Conservation (phyloP, 2,888 invertebrate species). For the Ochropleura plecta region DNA sequence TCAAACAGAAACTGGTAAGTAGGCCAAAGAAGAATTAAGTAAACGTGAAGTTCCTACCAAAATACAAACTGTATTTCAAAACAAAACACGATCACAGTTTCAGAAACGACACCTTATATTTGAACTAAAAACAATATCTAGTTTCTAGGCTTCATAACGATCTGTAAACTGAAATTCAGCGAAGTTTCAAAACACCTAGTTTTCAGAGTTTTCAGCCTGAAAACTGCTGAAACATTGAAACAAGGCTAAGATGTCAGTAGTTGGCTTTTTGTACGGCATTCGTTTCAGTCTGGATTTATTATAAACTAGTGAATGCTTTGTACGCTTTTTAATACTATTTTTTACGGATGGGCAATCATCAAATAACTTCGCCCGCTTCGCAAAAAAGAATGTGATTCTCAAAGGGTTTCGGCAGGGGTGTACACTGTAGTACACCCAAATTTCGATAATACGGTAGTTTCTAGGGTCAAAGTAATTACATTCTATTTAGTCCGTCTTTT, state of each 20-base stretch:
- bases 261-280: constrained; percentile 40
- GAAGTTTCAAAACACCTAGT: constrained; percentile 43
- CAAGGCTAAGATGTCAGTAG: constrained; percentile 44
- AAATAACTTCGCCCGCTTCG: no score
- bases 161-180: constrained; percentile 54
- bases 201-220: constrained; percentile 45
- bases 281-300: constrained; percentile 14
- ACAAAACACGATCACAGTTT: not conserved
- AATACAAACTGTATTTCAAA: no score
- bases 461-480: no score
- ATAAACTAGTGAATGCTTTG: not conserved
- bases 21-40: no score
- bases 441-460: no score
- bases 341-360: no score
- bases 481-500: no score
- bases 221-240: constrained; percentile 43
- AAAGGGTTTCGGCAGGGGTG: no score
- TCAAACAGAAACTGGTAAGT: no score
- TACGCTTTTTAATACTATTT: not conserved
- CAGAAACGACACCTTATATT: constrained; percentile 29
- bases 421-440: no score
- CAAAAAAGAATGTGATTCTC: no score
- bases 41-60: no score
- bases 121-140: constrained; percentile 43
- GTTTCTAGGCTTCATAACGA: constrained; percentile 50